Conservation (phyloP, 1,140 invertebrate genomes). For the Hycleus cichorii region DNA sequence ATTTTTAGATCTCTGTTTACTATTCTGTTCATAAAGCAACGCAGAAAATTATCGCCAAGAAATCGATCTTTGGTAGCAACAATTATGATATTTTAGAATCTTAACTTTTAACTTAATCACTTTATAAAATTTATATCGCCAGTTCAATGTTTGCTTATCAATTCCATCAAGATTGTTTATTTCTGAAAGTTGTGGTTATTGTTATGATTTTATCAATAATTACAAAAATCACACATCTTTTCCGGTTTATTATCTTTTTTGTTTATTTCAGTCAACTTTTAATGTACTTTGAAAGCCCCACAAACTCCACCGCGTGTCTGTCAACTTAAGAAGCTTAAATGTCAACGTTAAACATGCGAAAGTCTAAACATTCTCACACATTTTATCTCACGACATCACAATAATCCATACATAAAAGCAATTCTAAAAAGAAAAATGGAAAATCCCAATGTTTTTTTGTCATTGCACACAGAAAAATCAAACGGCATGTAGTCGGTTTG, state of each 20-base stretch:
- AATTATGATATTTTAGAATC: too few species aligned
- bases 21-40: too few species aligned
- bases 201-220: too few species aligned
- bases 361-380: constrained; percentile 23
- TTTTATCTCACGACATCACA: neutral
- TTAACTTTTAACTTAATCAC: too few species aligned
- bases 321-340: constrained; percentile 15
- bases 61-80: too few species aligned
- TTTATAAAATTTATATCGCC: too few species aligned
- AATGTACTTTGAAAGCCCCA: neutral
- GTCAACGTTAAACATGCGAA: constrained; percentile 12
- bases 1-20: too few species aligned
- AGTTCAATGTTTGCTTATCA: too few species aligned
- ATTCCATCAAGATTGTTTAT: too few species aligned
- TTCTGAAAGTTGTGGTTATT: too few species aligned
- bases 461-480: neutral
- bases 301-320: constrained; percentile 14
- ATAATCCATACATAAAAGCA: neutral
- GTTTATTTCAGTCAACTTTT: neutral
- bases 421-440: neutral
- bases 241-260: neutral
- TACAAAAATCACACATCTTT: too few species aligned
- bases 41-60: too few species aligned
- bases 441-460: neutral
- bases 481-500: neutral